Conservation (phyloP, 2,797 vertebrate genomes). For the Epinephelus awoara region DNA sequence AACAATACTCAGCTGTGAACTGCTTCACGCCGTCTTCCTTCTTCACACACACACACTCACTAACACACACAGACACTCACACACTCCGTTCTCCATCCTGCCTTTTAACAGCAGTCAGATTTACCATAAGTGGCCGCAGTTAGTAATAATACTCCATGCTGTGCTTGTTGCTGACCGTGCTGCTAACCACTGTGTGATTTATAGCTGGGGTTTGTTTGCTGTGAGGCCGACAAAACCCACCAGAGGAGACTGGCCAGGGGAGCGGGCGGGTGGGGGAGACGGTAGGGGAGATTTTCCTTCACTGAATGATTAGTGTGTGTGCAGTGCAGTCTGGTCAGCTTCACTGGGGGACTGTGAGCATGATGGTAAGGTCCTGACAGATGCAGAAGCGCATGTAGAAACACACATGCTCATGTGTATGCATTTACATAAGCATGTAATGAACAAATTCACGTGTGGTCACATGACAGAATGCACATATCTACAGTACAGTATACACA, state of each 20-base stretch:
- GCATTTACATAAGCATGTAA: not conserved
- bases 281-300: conserved; percentile 34
- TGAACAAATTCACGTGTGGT: not conserved
- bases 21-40: not conserved
- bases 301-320: conserved; percentile 49
- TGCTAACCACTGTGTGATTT: conserved; percentile 54
- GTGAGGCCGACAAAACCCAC: conserved; percentile 40
- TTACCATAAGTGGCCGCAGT: conserved; percentile 42
- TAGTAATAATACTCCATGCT: conserved; percentile 43
- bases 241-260: conserved; percentile 32
- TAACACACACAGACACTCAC: not conserved
- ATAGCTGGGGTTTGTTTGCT: conserved; percentile 41
- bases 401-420: not conserved
- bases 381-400: conserved; percentile 7
- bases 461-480: not conserved
- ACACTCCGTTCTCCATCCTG: not conserved
- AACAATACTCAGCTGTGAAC: not conserved
- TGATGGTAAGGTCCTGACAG: conserved; percentile 8
- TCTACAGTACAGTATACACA: not conserved
- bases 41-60: not conserved
- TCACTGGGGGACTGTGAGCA: conserved; percentile 7
- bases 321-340: conserved; percentile 17
- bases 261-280: conserved; percentile 51
- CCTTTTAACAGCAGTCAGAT: conserved; percentile 34
- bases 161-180: conserved; percentile 37